Evolutionary conservation across 2,888 invertebrate genomes (phyloP).

Genomic region (Ditula angustiorana): DNA sequence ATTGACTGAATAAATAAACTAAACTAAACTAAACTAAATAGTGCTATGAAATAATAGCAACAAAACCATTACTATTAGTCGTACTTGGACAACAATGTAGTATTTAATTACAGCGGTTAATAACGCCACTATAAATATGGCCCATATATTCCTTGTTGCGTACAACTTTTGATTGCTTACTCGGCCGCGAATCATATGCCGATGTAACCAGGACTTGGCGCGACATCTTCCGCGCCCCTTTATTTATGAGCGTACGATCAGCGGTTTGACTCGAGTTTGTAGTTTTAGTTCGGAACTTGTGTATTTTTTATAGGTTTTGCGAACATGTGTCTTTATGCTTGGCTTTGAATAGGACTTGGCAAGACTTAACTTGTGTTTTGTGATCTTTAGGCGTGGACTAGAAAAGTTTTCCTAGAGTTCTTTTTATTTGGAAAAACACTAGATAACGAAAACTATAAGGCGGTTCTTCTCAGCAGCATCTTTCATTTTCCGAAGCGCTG

Average conservation of each 20-base stretch:
- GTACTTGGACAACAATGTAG: not conserved
- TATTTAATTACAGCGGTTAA: not conserved
- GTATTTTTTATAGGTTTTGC: slow-evolving; percentile 32
- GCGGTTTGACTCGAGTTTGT: slow-evolving; percentile 52
- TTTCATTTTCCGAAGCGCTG: too few relatives aligned
- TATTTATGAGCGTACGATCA: slow-evolving; percentile 75
- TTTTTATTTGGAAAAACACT: not conserved
- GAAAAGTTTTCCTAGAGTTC: not conserved
- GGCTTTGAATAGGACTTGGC: slow-evolving; percentile 33
- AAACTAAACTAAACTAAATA: too few relatives aligned
- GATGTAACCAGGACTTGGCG: slow-evolving; percentile 48
- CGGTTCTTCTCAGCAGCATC: too few relatives aligned
- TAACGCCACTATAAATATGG: slow-evolving; percentile 16
- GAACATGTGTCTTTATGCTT: slow-evolving; percentile 34
- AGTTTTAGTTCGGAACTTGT: slow-evolving; percentile 47
- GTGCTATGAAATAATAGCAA: too few relatives aligned
- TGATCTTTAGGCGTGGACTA: not conserved
- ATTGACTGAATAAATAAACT: too few relatives aligned
- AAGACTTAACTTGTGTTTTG: not conserved
- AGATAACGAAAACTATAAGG: too few relatives aligned
- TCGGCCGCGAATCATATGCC: slow-evolving; percentile 68
- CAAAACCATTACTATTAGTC: too few relatives aligned
- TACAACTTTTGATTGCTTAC: slow-evolving; percentile 72
- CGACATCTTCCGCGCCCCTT: slow-evolving; percentile 55
- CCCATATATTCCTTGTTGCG: slow-evolving; percentile 40